Percentiles rank a stretch among this genome's conserved stretches.
Evolutionary conservation across 2,888 invertebrate genomes (phyloP).

Genomic region (Ashinkailepas kermadecensis): DNA sequence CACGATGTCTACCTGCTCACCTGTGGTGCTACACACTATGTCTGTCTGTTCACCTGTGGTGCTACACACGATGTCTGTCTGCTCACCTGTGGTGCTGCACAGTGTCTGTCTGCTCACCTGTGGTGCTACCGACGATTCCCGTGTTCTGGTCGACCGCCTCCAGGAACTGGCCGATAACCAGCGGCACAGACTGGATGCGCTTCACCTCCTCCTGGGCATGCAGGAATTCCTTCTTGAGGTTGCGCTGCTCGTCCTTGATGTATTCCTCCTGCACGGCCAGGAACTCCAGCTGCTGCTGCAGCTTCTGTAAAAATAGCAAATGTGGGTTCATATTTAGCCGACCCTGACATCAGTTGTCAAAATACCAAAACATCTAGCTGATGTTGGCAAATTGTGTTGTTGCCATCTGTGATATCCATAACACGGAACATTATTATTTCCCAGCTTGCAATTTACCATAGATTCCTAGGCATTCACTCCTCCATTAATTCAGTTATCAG

Average conservation of each 20-base stretch:
- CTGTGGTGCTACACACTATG: too few species aligned
- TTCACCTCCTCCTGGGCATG: conserved; percentile 91
- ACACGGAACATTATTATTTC: neutral
- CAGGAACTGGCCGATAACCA: conserved; percentile 97
- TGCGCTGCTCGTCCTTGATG: conserved; percentile 98
- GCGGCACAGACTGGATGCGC: conserved; percentile 95
- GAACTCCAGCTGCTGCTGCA: conserved; percentile 93
- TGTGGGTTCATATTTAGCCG: neutral
- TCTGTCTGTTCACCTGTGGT: too few species aligned
- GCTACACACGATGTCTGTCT: too few species aligned
- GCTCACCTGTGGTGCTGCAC: conserved; percentile 77
- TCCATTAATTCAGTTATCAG: too few species aligned
- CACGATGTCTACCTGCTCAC: too few species aligned
- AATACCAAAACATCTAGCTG: neutral
- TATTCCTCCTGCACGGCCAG: conserved; percentile 98
- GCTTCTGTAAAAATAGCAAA: conserved; percentile 58
- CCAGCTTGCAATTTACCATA: neutral
- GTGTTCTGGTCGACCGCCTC: conserved; percentile 99
- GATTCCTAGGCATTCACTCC: neutral
- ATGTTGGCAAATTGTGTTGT: neutral
- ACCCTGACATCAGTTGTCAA: neutral
- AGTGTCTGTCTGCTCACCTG: too few species aligned
- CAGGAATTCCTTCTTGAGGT: conserved; percentile 95
- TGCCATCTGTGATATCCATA: neutral
- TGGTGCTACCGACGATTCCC: conserved; percentile 97